Evolutionary conservation across 2,888 invertebrate species (phyloP), one percentile per base, ranked within the genome.

Genomic region (Alloplasta piceator): DNA sequence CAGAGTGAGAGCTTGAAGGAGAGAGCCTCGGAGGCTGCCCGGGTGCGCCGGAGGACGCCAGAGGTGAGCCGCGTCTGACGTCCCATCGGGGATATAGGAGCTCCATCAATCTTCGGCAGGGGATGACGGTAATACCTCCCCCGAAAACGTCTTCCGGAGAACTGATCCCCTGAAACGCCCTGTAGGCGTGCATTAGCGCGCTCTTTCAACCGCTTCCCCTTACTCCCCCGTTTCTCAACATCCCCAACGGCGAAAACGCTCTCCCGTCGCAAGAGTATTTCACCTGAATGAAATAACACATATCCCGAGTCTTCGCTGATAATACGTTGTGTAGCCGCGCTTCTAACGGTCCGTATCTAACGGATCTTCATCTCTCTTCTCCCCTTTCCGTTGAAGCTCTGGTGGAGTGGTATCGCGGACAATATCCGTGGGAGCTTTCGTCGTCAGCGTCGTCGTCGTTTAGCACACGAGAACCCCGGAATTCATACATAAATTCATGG

Each of bases 21-120:
- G 72, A 55, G 26, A 56, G 74, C 74, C 46, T 58, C 41, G 68
- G 75, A 68, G 70, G 63, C 43, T 64, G 80, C 56, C 55, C 50
- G 43, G 43, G 43, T 26, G 41, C 52, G 14, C 52, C 36, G n/a
- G n/a, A 41, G 36, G 64, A 43, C 56, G 64, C 48, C 48, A 56
- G 72, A 80, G 76, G 72, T 63, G 76, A 76, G 67, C 80, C 80
- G 61, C 56, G 68, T 80, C 66, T 78, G 80, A 80, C 77, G 77
- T 85, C 85, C 85, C 86, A 84, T 86, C 84, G 86, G 84, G 87
- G 85, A 81, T 26, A 26, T 26, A 26, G 80, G 52, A 68, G 85
- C 86, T 87, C 87, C 91, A 90, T 91, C 91, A 91, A 91, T 91
- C 91, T 91, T 91, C 89, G 86, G 85, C 89, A 87, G 85, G 87